Evolutionary conservation across 2,797 vertebrate genomes (phyloP), one percentile per base, ranked within the genome.

Genomic region (Gymnodraco acuticeps): DNA sequence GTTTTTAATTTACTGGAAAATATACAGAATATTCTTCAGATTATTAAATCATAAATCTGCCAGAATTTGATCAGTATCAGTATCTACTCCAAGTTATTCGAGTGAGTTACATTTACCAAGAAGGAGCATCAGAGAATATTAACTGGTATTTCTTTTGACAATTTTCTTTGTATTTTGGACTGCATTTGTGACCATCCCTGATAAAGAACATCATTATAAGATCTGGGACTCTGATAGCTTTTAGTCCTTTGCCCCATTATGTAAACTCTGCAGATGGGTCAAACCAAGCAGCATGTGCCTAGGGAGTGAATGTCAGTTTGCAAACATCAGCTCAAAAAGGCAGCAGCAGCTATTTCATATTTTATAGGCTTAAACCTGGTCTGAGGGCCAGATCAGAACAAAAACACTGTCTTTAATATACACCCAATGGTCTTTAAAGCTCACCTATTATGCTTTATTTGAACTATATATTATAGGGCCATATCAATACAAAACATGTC

Each of bases 241-340:
- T 27, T 27, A 27, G 23, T 27, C 23, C 23, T 17, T 2, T 51
- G 2, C 31, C 17, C 11, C 41, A 19, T 17, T 20, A 23, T 12
- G 33, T n/a, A 59, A 70, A 50, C 3, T 17, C 19, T 20, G 42
- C 19, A 56, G 52, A 17, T 54, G 6, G 20, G 38, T 64, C 47
- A 64, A 56, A 67, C 20, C 47, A 7, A 48, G 60, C 33, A 59
- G n/a, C 12, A 46, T 63, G 16, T 17, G 23, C 47, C 66, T 2
- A 8, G 13, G 1, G 14, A 74, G 51, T 50, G 12, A 20, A 53
- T 50, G 70, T 75, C 58, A 59, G 23, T 61, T 47, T 64, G 15
- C 12, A 10, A 10, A n/a, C 33, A 41, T 66, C 66, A 67, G 19
- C 48, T 65, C 56, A 20, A 20, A 63, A 14, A 1, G n/a, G n/a